A percentile compares a stretch with the other conserved stretches of the same genome.
Conservation (phyloP, 2,113 vertebrate genomes). For the Pomatorhinus ruficollis region DNA sequence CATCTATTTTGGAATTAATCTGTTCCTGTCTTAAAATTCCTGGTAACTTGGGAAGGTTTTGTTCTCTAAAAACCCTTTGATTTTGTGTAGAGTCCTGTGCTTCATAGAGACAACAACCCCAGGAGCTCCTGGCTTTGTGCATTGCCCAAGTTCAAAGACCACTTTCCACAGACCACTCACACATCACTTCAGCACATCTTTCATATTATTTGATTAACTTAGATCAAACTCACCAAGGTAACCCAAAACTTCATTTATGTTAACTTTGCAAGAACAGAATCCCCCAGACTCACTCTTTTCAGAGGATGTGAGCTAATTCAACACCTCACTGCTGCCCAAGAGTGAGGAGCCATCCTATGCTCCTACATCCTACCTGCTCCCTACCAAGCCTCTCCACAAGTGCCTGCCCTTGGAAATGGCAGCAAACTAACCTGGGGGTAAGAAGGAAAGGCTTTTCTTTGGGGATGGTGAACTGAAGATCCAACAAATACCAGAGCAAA, state of each 20-base stretch:
- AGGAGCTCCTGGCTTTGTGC: neutral
- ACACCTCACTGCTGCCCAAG: neutral
- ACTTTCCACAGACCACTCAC: neutral
- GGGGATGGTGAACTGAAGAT: neutral
- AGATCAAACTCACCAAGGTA: neutral
- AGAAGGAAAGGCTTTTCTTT: neutral
- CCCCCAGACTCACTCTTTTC: neutral
- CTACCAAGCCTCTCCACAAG: neutral
- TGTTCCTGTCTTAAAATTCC: neutral
- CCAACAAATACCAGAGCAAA: neutral
- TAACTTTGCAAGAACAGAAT: neutral
- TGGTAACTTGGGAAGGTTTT: neutral
- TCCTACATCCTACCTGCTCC: neutral
- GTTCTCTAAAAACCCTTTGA: neutral
- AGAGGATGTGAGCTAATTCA: neutral
- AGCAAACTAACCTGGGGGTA: neutral
- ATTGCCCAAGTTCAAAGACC: neutral
- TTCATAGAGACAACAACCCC: neutral
- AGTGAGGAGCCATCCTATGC: neutral
- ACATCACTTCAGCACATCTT: neutral
- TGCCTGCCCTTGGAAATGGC: neutral
- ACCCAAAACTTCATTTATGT: neutral
- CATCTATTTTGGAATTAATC: neutral
- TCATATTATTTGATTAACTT: neutral
- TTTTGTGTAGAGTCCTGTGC: neutral